Base-by-base conservation (phyloP, 2,797 vertebrate genomes). In the Tachyglossus aculeatus region DNA sequence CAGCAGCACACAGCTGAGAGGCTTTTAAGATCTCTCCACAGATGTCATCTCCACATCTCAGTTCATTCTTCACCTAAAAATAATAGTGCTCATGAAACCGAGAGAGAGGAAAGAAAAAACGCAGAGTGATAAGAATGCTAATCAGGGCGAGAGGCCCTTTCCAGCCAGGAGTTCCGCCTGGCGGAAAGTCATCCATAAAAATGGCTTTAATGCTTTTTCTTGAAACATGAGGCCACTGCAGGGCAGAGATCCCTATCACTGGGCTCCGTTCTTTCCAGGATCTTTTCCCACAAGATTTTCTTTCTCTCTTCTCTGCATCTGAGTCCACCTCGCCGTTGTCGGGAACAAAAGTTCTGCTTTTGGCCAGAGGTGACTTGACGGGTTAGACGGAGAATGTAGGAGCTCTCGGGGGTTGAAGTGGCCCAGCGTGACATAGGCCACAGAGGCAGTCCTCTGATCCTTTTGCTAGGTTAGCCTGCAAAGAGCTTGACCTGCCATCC, bases 181-280 rank as follows among this genome's bases (percentile, higher is more conserved):
- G 65, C 18, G 37, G 27, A 34, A 37, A 54, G 43, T 18, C 74
- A 54, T 64, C 71, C 74, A 40, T 65, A 65, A 72, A 75, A 88
- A 40, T 54, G 3, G 1, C 70, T 76, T 48, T 60, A 74, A 77
- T 52, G 34, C 37, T 69, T 71, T 80, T 57, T 40, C 61, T 34
- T 69, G 31, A 48, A 84, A 75, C 34, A 50, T 6, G 34, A 32
- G 7, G 4, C 47, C 45, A 53, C 71, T 71, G 78, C 78, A 71
- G 54, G 65, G 64, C 47, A 65, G 51, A 64, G 66, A 69, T 68
- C 78, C 44, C 34, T 45, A 24, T 76, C 27, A 55, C 44, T 75
- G 40, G 39, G 53, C 34, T 48, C 59, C 25, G 39, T 47, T 47
- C 56, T 55, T 24, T 25, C 7, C 19, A 71, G 67, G 16, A n/a